Conservation (phyloP, 1,140 invertebrate species). For the Bombyx mori region DNA sequence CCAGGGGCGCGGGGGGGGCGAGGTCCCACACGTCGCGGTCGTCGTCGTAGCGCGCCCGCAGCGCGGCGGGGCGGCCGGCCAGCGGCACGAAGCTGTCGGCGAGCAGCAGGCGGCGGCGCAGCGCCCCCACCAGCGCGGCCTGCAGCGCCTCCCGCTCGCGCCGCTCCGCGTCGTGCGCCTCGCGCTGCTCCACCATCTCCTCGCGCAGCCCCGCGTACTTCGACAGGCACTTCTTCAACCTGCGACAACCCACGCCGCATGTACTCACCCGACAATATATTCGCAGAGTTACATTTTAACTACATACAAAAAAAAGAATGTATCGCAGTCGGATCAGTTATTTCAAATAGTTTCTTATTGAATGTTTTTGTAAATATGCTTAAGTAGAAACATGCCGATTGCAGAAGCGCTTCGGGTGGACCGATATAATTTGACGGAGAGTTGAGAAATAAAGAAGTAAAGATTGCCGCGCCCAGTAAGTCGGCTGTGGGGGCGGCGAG, state of each 20-base stretch:
- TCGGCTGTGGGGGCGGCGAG: too few relatives aligned
- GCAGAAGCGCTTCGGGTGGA: too few relatives aligned
- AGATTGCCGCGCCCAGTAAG: too few relatives aligned
- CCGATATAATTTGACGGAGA: too few relatives aligned
- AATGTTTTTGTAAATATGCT: too few relatives aligned
- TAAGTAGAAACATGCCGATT: too few relatives aligned
- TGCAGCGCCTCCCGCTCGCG: constrained; percentile 76
- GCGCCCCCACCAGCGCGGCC: constrained; percentile 66
- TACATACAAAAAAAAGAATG: background rate
- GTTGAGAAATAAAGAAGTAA: too few relatives aligned
- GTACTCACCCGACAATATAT: background rate
- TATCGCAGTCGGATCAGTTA: background rate
- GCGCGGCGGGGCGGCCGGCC: constrained; percentile 89
- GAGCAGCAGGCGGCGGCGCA: constrained; percentile 88
- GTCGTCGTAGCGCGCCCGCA: constrained; percentile 88
- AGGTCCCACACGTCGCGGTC: constrained; percentile 88
- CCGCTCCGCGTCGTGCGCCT: constrained; percentile 73
- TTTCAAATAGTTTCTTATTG: too few relatives aligned
- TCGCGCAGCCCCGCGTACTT: constrained; percentile 61
- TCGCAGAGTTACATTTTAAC: background rate
- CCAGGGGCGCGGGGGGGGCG: constrained; percentile 78
- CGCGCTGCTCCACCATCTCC: constrained; percentile 61
- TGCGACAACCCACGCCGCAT: constrained; percentile 52
- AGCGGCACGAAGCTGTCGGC: constrained; percentile 98
- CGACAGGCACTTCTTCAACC: constrained; percentile 58